Conservation (phyloP, 2,113 vertebrate genomes). For the Crotalus horridus region DNA sequence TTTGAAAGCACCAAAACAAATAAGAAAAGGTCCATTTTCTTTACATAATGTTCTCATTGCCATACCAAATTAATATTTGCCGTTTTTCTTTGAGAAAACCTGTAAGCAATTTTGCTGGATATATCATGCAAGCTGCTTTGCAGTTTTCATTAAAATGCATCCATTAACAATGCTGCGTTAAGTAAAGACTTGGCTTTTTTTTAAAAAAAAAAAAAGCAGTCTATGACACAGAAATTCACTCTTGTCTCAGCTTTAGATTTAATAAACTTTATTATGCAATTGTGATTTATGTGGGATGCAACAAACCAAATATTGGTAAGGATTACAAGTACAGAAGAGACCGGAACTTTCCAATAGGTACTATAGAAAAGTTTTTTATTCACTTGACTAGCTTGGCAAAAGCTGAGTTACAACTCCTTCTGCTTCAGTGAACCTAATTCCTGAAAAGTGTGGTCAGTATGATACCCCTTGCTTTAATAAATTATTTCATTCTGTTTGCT, state of each 20-base stretch:
- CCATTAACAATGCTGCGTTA: background rate
- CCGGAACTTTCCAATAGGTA: background rate
- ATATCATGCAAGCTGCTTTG: background rate
- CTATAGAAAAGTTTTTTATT: background rate
- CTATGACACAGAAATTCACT: background rate
- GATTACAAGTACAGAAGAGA: background rate
- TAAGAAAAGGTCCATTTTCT: background rate
- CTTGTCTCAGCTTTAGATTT: background rate
- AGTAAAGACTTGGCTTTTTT: background rate
- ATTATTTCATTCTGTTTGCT: background rate
- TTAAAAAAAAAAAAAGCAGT: conserved; percentile 11
- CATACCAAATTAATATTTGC: background rate
- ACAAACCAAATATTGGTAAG: background rate
- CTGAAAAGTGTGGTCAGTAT: background rate
- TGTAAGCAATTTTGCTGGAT: background rate
- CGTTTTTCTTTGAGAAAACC: background rate
- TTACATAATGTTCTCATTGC: background rate
- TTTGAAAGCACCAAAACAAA: background rate
- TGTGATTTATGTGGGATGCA: background rate
- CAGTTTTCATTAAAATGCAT: background rate
- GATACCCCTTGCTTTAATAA: background rate
- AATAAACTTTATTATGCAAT: conserved; percentile 14
- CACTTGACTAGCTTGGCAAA: background rate
- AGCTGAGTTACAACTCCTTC: background rate
- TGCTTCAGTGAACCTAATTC: background rate